These are phyloP conservation scores for Buphagus erythrorhynchus DNA, from an alignment of 2,797 vertebrate genomes.

Conservation along the genomic window DNA sequence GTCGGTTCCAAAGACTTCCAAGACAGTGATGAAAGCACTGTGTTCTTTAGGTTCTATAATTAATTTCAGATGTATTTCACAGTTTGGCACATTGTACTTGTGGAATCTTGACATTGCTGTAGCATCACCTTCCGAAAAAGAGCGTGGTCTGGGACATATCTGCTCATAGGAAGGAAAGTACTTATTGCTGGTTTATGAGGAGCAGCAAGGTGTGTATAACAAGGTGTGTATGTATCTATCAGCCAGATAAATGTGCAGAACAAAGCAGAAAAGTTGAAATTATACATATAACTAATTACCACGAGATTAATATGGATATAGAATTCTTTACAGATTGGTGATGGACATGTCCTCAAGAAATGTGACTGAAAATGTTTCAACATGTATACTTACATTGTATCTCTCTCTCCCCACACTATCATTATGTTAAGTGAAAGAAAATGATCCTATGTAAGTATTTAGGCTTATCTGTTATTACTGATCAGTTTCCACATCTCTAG, in stretches of 20 bases:
- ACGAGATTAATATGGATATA: background rate
- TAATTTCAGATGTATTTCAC: background rate
- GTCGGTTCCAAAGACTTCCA: background rate
- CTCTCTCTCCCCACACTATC: background rate
- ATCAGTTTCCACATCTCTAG: background rate
- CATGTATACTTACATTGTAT: background rate
- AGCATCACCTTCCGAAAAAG: background rate
- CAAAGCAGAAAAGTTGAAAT: background rate
- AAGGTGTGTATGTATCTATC: background rate
- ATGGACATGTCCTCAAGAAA: background rate
- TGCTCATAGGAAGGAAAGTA: background rate
- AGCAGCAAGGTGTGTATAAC: background rate
- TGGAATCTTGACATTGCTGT: background rate
- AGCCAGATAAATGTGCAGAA: background rate
- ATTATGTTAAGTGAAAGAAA: background rate
- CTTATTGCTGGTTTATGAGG: background rate
- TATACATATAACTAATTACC: background rate
- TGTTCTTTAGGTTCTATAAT: background rate
- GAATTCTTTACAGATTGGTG: background rate
- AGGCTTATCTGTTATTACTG: background rate
- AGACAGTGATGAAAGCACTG: conserved; percentile 15
- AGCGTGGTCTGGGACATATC: background rate
- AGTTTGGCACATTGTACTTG: background rate
- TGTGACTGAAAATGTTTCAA: background rate
- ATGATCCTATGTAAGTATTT: background rate